A percentile compares a stretch with the other conserved stretches of the same genome.
phyloP scores from a whole-genome alignment of 2,797 vertebrate species.

The Scolopax bukidnonensis region DNA sequence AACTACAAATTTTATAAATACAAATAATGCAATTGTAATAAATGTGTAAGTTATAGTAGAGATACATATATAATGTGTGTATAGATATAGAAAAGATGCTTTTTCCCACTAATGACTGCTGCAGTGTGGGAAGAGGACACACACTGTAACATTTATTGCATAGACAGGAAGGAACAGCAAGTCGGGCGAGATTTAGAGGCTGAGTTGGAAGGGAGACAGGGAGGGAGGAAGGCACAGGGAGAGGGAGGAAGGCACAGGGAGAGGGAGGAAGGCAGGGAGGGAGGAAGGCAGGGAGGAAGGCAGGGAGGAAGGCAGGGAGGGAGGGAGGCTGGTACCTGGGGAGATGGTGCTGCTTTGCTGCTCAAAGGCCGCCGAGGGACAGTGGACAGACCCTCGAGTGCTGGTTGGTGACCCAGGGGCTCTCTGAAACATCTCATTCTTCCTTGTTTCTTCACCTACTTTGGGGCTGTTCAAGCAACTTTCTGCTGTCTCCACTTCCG shows the following conservation, averaged over 20 bases:
- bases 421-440: background rate
- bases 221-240: too few relatives aligned
- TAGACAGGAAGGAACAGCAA: background rate
- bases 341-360: rapidly evolving
- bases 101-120: background rate
- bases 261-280: too few relatives aligned
- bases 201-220: background rate
- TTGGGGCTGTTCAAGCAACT: background rate
- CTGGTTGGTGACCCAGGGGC: rapidly evolving
- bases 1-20: background rate
- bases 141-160: background rate
- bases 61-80: background rate
- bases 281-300: too few relatives aligned
- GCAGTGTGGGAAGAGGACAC: background rate
- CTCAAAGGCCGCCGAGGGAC: background rate
- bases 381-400: background rate
- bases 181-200: background rate
- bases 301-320: too few relatives aligned
- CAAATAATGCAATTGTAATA: background rate
- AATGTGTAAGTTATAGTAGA: background rate
- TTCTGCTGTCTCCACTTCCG: background rate
- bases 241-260: too few relatives aligned
- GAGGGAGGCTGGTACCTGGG: too few relatives aligned
- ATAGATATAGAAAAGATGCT: background rate
- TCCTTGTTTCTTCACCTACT: background rate